phyloP scores from a whole-genome alignment of 2,113 vertebrate genomes.

The Grantiella picta region DNA sequence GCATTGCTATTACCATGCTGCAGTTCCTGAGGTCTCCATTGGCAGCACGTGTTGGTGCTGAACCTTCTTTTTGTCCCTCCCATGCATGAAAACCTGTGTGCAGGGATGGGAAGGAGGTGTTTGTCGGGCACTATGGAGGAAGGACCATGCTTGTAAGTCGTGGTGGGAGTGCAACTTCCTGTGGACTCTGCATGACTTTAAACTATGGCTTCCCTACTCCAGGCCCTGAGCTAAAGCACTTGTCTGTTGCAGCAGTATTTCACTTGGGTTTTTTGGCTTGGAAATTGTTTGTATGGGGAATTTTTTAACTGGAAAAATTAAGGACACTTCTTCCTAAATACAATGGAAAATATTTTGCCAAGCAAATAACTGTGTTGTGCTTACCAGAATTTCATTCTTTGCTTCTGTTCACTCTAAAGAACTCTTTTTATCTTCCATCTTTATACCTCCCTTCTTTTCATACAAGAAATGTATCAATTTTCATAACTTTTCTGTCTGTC shows the following conservation, averaged over 20 bases:
- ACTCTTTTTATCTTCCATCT: background rate
- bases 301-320: background rate
- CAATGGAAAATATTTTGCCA: background rate
- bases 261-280: background rate
- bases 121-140: background rate
- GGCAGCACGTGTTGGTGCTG: fast-evolving
- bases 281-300: background rate
- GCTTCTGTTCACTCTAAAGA: background rate
- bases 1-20: background rate
- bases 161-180: background rate
- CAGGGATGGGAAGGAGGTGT: background rate
- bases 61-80: background rate
- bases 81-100: background rate
- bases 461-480: background rate
- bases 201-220: background rate
- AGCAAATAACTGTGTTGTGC: background rate
- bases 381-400: background rate
- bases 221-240: background rate
- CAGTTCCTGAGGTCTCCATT: background rate
- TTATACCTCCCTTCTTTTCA: background rate
- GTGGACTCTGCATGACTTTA: background rate
- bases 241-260: background rate
- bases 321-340: background rate
- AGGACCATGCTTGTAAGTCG: background rate
- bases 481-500: background rate